phyloP scores from a whole-genome alignment of 2,113 vertebrate genomes.

The Chiloscyllium plagiosum region DNA sequence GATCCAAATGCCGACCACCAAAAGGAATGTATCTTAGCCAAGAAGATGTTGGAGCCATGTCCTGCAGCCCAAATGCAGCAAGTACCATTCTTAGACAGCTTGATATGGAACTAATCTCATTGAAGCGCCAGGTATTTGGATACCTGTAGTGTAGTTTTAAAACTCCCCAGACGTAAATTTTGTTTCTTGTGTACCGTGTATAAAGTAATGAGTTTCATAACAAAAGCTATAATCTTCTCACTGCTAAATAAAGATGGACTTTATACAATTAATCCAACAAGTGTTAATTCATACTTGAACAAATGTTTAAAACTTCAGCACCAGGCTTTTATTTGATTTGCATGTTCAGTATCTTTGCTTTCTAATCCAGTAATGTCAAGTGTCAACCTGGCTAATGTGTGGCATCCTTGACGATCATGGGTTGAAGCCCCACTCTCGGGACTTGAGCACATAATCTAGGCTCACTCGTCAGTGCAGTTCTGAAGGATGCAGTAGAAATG shows the following conservation, averaged over 20 bases:
- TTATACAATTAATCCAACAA: conserved; percentile 15
- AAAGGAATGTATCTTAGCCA: conserved; percentile 98
- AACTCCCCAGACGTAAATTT: conserved; percentile 7
- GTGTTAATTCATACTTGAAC: neutral
- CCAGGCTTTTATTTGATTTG: conserved; percentile 13
- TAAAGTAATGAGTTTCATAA: conserved; percentile 24
- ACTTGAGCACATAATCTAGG: neutral
- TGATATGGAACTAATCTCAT: conserved; percentile 94
- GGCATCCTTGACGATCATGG: neutral
- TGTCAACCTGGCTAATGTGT: neutral
- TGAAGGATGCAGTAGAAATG: neutral
- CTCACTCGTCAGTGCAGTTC: neutral
- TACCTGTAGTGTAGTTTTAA: conserved; percentile 32
- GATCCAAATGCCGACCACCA: conserved; percentile 88
- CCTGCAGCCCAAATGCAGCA: conserved; percentile 85
- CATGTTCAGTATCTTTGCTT: neutral
- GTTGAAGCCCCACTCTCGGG: neutral
- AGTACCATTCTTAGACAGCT: conserved; percentile 88
- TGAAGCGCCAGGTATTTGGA: conserved; percentile 87
- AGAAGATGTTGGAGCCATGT: conserved; percentile 92
- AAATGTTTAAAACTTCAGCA: neutral
- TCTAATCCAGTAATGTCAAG: neutral
- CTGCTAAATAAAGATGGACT: conserved; percentile 22
- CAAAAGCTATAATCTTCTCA: neutral
- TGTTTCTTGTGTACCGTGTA: conserved; percentile 1